Conservation (phyloP, 2,797 vertebrate genomes). For the Rachycentron canadum region DNA sequence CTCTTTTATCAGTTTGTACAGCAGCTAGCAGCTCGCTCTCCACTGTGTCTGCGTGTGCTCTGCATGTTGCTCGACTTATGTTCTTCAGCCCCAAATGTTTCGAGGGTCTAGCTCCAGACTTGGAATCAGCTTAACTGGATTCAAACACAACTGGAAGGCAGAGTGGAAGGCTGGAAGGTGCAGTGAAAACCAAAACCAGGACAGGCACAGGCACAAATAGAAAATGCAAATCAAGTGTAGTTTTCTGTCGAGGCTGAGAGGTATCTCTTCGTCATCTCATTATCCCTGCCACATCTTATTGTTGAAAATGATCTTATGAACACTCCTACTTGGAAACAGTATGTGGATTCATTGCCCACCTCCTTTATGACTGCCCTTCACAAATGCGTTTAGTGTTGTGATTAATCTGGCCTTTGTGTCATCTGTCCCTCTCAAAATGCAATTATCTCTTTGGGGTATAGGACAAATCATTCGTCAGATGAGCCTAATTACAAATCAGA, state of each 20-base stretch:
- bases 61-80: too few species aligned
- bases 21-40: too few species aligned
- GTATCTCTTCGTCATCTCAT: conserved; percentile 56
- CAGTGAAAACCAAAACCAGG: too few species aligned
- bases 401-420: conserved; percentile 73
- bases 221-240: background rate
- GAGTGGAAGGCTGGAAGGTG: too few species aligned
- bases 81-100: too few species aligned
- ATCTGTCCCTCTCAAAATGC: conserved; percentile 73
- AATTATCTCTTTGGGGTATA: conserved; percentile 79
- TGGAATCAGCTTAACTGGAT: too few species aligned
- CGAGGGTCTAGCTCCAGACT: too few species aligned
- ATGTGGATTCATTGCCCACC: conserved; percentile 28
- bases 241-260: conserved; percentile 36
- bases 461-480: conserved; percentile 69
- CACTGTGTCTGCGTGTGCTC: too few species aligned
- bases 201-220: too few species aligned
- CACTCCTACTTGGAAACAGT: conserved; percentile 29
- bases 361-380: conserved; percentile 63
- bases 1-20: too few species aligned
- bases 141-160: too few species aligned
- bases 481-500: conserved; percentile 60
- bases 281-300: conserved; percentile 75
- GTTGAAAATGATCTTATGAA: conserved; percentile 28
- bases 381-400: conserved; percentile 81